Percentiles rank a stretch among this genome's conserved stretches.
Conservation (phyloP, 2,113 vertebrate species). For the Pyrgilauda ruficollis region DNA sequence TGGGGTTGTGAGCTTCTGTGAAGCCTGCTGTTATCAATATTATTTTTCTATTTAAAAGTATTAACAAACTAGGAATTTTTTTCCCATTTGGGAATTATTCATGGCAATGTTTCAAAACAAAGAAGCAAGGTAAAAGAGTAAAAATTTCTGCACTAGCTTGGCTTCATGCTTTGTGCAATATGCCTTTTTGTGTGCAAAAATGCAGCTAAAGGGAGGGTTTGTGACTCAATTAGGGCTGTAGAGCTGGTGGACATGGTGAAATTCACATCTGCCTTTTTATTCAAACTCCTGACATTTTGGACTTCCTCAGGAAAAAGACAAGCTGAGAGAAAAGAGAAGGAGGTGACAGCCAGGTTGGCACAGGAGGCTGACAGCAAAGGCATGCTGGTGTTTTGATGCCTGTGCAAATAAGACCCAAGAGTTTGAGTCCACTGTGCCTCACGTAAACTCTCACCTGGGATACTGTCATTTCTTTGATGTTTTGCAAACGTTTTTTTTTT, state of each 20-base stretch:
- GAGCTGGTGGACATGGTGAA: background rate
- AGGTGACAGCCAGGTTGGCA: background rate
- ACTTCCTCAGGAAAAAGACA: background rate
- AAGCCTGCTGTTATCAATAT: background rate
- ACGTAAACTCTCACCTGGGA: fast-evolving
- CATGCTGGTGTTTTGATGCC: background rate
- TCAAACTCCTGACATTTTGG: background rate
- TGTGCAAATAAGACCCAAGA: background rate
- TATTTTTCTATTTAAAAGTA: background rate
- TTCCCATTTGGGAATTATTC: background rate
- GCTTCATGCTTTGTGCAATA: background rate
- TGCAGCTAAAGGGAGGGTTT: background rate
- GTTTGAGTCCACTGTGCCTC: background rate
- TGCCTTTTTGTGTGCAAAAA: background rate
- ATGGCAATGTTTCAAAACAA: background rate
- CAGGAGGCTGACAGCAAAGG: background rate
- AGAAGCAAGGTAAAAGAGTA: background rate
- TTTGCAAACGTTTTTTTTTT: background rate
- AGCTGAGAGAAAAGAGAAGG: background rate
- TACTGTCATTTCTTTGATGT: background rate
- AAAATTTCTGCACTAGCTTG: background rate
- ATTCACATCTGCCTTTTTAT: background rate
- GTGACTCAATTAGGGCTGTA: background rate
- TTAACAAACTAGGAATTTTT: background rate
- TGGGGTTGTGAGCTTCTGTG: background rate